Percentiles rank a stretch among this genome's conserved stretches.
Evolutionary conservation across 2,888 invertebrate species (phyloP).

Genomic region (Drosophila suboccidentalis): DNA sequence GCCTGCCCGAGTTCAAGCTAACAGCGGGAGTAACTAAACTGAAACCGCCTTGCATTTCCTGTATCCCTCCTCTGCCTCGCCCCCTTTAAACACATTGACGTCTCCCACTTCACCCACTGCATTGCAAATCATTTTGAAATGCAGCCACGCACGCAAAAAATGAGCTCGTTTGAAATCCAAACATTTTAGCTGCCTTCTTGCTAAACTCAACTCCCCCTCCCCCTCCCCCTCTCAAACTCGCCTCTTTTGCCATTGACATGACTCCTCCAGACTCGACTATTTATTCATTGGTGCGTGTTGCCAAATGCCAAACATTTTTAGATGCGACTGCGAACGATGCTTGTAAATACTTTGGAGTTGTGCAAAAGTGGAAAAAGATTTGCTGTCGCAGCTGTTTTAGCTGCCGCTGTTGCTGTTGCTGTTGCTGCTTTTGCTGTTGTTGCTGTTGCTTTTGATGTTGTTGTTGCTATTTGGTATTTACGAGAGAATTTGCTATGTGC

Average conservation of each 20-base stretch:
- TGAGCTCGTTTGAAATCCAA: slow-evolving; percentile 81
- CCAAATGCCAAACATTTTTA: slow-evolving; percentile 79
- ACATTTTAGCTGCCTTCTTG: slow-evolving; percentile 61
- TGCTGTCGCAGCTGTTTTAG: slow-evolving; percentile 70
- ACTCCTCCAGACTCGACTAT: slow-evolving; percentile 36
- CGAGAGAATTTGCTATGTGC: slow-evolving; percentile 47
- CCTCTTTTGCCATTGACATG: neutral
- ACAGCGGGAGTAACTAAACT: slow-evolving; percentile 56
- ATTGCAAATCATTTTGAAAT: slow-evolving; percentile 77
- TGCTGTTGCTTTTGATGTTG: slow-evolving; percentile 31
- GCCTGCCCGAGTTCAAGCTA: slow-evolving; percentile 54
- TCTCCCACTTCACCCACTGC: slow-evolving; percentile 39
- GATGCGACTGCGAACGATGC: slow-evolving; percentile 76
- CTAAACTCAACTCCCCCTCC: slow-evolving; percentile 1
- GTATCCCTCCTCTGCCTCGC: slow-evolving; percentile 10
- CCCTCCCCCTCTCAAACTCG: neutral
- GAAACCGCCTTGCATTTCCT: slow-evolving; percentile 72
- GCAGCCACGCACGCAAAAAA: slow-evolving; percentile 79
- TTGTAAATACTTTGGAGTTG: slow-evolving; percentile 78
- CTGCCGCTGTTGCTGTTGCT: slow-evolving; percentile 27
- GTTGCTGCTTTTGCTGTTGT: slow-evolving; percentile 17
- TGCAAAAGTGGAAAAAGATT: slow-evolving; percentile 76
- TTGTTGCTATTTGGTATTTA: slow-evolving; percentile 54
- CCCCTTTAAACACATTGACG: neutral
- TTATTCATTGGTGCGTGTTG: slow-evolving; percentile 79